A percentile compares a stretch with the other conserved stretches of the same genome.
Conservation (phyloP, 1,140 invertebrate species). For the Ditylenchus dipsaci region DNA sequence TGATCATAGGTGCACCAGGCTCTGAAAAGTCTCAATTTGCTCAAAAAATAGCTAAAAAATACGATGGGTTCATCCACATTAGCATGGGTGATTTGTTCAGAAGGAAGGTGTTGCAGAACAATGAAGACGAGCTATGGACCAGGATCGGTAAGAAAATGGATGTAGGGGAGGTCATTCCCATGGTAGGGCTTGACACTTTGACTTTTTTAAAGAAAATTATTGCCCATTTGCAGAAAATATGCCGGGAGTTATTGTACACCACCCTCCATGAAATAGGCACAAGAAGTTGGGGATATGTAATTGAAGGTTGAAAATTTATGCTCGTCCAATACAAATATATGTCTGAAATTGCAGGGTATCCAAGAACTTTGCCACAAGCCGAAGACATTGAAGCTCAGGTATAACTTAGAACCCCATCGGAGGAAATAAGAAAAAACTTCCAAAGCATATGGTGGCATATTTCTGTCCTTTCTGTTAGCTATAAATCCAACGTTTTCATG, state of each 20-base stretch:
- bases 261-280: conserved; percentile 41
- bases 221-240: conserved; percentile 45
- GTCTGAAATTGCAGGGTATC: conserved; percentile 32
- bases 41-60: conserved; percentile 49
- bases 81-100: conserved; percentile 53
- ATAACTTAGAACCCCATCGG: no score
- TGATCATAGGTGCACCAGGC: conserved; percentile 53
- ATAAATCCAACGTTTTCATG: no score
- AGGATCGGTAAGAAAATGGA: conserved; percentile 52
- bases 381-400: conserved; percentile 48
- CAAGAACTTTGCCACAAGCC: conserved; percentile 45
- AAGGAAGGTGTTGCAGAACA: conserved; percentile 46
- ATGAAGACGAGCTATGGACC: conserved; percentile 52
- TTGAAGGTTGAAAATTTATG: conserved; percentile 51
- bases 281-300: conserved; percentile 52
- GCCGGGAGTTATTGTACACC: conserved; percentile 51
- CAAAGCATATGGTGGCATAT: no score
- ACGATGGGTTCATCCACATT: conserved; percentile 53
- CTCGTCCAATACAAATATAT: neutral
- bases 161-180: conserved; percentile 49
- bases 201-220: neutral
- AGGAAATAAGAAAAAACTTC: no score
- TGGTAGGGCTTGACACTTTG: conserved; percentile 20
- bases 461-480: no score
- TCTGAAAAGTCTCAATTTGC: conserved; percentile 50